Base-by-base conservation (phyloP, 2,888 invertebrate genomes). In the Anthrax anthrax region DNA sequence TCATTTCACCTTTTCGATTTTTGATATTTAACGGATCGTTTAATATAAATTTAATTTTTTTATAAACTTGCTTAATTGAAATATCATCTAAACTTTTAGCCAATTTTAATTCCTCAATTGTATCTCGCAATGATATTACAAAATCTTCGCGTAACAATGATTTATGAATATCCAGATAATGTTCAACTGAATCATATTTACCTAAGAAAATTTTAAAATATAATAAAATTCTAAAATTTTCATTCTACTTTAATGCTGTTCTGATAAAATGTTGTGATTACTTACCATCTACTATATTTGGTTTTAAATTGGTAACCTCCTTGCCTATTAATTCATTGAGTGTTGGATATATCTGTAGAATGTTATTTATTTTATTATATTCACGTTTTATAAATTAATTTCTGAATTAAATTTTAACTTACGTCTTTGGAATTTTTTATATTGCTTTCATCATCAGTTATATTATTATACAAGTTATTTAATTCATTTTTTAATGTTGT, bases 101-200 rank as follows among this genome's bases (percentile, higher is more conserved):
- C 5, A 40, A 39, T 37, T 40, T 55, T 17, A 62, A 39, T n/a
- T 51, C 50, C 9, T 49, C 34, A 2, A 62, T 55, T 14, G 55
- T 55, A 57, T 79, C 73, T 34, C 84, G 67, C 19, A 91, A 60
- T 1, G 89, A 84, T 17, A 73, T 71, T 32, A 85, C 72, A 58
- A 84, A 87, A 64, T 91, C 90, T 68, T 90, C 87, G 32, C 85
- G 68, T 42, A 90, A 60, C 34, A 89, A 68, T 36, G 81, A 73
- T 58, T 85, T 86, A 54, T 88, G 88, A n/a, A 80, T 70, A 55
- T 84, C 82, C 19, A 91, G 67, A 60, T 91, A 91, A 57, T 86
- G 78, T 1, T 52, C 29, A 10, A 80, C 70, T 57, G 71, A 71
- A 1, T 69, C 58, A 60, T 83, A 88, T 1, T 74, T 69, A 3